Base-by-base conservation (phyloP, 92 coral and sea anemone genomes). In the Desmophyllum pertusum region DNA sequence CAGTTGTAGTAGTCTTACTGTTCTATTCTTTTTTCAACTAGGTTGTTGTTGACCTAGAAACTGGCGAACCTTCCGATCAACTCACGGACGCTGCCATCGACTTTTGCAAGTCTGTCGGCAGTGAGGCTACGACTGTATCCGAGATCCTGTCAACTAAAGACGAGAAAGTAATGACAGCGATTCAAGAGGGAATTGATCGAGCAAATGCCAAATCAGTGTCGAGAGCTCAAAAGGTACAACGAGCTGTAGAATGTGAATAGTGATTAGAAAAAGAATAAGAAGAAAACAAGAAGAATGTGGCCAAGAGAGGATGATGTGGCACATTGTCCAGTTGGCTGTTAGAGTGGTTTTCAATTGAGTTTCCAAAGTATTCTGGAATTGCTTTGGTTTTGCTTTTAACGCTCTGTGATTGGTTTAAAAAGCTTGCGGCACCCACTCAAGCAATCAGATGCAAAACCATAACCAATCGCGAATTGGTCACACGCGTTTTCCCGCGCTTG, bases 101-200 rank as follows among this genome's bases (percentile, higher is more conserved):
- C 2, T 93, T 84, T 57, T 93, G 97, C 81, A 91, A 93, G 52
- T 83, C 94, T 8, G 70, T 94, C 30, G 97, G 97, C 70, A 85
- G 93, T 72, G 84, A 76, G 15, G 97, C 91, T 4, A 93, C 81
- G 27, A 95, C 93, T 35, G 88, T 93, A 41, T 84, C 94, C 0
- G 98, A 93, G 78, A 75, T 95, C 41, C 86, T 93, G 45, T 66
- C 86, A 33, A 90, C 82, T 51, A 94, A 90, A 30, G 92, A 90
- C 72, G 98, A 94, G 84, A 92, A 90, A n/a, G 73, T 94, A 21
- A 94, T 86, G 96, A 92, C 89, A 50, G 96, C 96, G 17, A 96
- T 96, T 70, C 98, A 96, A 79, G 93, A 88, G 40, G 95, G 98
- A 18, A 52, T 91, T 37, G 90, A 91, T 73, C 78, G 93, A 35